Conservation (phyloP, 2,113 vertebrate genomes). For the Strigops habroptila region DNA sequence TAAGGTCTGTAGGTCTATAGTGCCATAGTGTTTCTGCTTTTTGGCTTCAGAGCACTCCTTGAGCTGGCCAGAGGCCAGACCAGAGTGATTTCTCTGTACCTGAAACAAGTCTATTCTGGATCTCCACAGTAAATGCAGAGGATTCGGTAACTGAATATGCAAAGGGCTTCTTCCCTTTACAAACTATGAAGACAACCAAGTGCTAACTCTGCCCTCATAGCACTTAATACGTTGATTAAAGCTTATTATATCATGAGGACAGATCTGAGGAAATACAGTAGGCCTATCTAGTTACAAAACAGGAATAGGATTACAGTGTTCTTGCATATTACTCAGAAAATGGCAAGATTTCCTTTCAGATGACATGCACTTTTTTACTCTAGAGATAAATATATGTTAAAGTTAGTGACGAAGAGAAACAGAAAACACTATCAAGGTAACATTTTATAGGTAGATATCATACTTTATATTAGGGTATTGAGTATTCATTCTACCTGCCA, state of each 20-base stretch:
- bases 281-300: not conserved
- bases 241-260: not conserved
- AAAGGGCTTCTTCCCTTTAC: not conserved
- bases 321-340: slow-evolving; percentile 19
- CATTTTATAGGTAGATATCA: not conserved
- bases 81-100: not conserved
- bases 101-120: not conserved
- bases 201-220: not conserved
- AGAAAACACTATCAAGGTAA: not conserved
- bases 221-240: not conserved
- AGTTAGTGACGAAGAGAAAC: not conserved
- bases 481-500: not conserved
- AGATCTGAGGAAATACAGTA: not conserved
- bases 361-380: not conserved
- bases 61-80: not conserved
- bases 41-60: not conserved
- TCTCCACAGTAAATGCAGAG: not conserved
- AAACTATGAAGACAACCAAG: not conserved
- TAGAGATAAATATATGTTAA: not conserved
- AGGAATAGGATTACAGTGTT: not conserved
- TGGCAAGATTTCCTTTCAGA: not conserved
- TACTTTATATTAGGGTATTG: not conserved
- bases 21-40: not conserved
- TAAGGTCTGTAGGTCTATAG: not conserved
- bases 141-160: not conserved